Evolutionary conservation across 1,140 invertebrate genomes (phyloP).

Genomic region (Drosophila murphyi): DNA sequence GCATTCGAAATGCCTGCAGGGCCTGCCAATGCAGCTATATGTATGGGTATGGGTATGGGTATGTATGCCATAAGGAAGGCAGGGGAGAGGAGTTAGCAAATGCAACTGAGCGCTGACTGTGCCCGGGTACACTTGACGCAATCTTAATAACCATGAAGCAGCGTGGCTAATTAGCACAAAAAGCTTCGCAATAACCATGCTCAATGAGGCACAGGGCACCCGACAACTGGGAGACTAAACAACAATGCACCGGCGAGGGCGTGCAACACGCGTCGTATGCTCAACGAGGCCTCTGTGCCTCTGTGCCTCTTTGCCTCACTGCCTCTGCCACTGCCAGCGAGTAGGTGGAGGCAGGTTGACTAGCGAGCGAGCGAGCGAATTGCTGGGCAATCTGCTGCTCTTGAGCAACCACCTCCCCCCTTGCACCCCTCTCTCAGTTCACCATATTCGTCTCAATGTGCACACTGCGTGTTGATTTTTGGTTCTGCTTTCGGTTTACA

Average conservation of each 20-base stretch:
- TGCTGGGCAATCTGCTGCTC: constrained; percentile 42
- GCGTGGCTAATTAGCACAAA: constrained; percentile 84
- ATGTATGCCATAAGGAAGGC: neutral
- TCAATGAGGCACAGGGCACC: constrained; percentile 72
- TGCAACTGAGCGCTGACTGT: constrained; percentile 36
- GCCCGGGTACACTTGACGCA: constrained; percentile 79
- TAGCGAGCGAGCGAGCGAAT: neutral
- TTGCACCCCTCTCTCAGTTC: constrained; percentile 5
- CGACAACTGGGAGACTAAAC: constrained; percentile 33
- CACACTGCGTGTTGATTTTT: constrained; percentile 76
- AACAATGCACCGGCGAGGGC: constrained; percentile 64
- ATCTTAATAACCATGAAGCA: constrained; percentile 84
- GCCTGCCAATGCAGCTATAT: constrained; percentile 34
- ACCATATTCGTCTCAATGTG: neutral
- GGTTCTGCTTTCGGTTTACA: constrained; percentile 75
- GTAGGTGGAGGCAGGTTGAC: neutral
- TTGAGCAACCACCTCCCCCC: constrained; percentile 13
- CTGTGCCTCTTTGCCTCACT: neutral
- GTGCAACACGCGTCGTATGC: constrained; percentile 80
- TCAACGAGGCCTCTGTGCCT: constrained; percentile 52
- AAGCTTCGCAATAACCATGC: constrained; percentile 84
- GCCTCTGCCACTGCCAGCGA: constrained; percentile 5
- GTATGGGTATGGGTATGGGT: too few relatives aligned
- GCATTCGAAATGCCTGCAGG: constrained; percentile 68
- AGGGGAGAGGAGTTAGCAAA: constrained; percentile 3